Percentiles rank a stretch among this genome's conserved stretches.
phyloP scores from a whole-genome alignment of 2,797 vertebrate species.

The Hippocampus kuda region DNA sequence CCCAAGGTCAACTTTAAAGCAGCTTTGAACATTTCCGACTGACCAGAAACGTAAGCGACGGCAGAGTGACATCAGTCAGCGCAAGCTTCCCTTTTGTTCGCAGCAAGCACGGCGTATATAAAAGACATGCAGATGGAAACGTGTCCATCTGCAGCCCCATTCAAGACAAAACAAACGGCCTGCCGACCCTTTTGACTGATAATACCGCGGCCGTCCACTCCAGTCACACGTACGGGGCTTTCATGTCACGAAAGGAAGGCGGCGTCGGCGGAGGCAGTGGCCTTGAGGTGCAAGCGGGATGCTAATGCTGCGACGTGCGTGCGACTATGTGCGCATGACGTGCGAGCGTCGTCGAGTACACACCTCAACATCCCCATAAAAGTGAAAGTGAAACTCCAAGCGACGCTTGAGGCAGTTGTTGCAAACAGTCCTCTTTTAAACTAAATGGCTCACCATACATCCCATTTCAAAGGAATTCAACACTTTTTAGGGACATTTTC shows the following conservation, averaged over 20 bases:
- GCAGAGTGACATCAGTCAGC: slow-evolving; percentile 19
- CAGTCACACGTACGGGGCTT: slow-evolving; percentile 14
- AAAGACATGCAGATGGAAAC: slow-evolving; percentile 13
- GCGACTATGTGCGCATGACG: not conserved
- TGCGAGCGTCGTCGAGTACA: not conserved
- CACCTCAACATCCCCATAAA: not conserved
- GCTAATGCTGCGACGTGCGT: not conserved
- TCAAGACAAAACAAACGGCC: slow-evolving; percentile 17
- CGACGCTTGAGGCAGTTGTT: not conserved
- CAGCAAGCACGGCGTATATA: slow-evolving; percentile 7
- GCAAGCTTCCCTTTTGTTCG: slow-evolving; percentile 16
- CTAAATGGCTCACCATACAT: not conserved
- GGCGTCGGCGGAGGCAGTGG: not conserved
- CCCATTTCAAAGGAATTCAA: not conserved
- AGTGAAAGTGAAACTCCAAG: not conserved
- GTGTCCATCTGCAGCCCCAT: slow-evolving; percentile 9
- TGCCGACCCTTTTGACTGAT: slow-evolving; percentile 2
- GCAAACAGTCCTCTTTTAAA: not conserved
- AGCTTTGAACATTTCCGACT: slow-evolving; percentile 14
- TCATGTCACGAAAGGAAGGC: slow-evolving; percentile 10
- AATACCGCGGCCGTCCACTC: slow-evolving; percentile 13
- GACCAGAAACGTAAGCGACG: slow-evolving; percentile 4
- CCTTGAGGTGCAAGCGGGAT: not conserved
- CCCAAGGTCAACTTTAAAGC: slow-evolving; percentile 6
- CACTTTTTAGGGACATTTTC: not conserved